Evolutionary conservation across 2,888 invertebrate species (phyloP).

Genomic region (Pammene fasciana): DNA sequence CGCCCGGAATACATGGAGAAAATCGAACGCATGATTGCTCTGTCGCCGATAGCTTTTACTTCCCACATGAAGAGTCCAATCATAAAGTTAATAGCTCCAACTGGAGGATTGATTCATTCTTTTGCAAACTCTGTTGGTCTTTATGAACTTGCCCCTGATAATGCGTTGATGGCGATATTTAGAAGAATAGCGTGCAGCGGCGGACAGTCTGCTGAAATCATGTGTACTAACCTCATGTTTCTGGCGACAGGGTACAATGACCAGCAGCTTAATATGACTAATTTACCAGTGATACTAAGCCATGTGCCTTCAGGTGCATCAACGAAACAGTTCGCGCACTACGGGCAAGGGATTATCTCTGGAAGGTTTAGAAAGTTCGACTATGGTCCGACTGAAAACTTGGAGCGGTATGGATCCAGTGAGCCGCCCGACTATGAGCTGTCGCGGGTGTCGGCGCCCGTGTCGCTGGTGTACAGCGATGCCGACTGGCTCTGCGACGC

Average conservation of each 20-base stretch:
- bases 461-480: constrained; percentile 67
- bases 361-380: constrained; percentile 64
- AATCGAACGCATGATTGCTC: constrained; percentile 77
- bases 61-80: constrained; percentile 65
- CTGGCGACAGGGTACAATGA: constrained; percentile 83
- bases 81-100: constrained; percentile 61
- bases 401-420: constrained; percentile 56
- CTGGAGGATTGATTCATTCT: constrained; percentile 53
- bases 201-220: constrained; percentile 66
- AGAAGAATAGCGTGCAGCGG: constrained; percentile 73
- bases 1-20: constrained; percentile 82
- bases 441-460: constrained; percentile 58
- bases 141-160: constrained; percentile 87
- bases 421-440: constrained; percentile 63
- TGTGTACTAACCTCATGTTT: constrained; percentile 85
- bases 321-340: constrained; percentile 79
- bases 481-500: constrained; percentile 86
- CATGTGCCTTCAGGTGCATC: constrained; percentile 83
- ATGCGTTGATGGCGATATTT: constrained; percentile 70
- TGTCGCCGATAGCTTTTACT: constrained; percentile 84
- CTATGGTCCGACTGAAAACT: constrained; percentile 59
- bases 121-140: constrained; percentile 70
- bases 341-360: constrained; percentile 72
- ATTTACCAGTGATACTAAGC: constrained; percentile 80
- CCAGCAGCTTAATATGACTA: constrained; percentile 82